Percentiles rank a stretch among this genome's conserved stretches.
Conservation (phyloP, 2,888 invertebrate species). For the Tanytarsus gracilentus region DNA sequence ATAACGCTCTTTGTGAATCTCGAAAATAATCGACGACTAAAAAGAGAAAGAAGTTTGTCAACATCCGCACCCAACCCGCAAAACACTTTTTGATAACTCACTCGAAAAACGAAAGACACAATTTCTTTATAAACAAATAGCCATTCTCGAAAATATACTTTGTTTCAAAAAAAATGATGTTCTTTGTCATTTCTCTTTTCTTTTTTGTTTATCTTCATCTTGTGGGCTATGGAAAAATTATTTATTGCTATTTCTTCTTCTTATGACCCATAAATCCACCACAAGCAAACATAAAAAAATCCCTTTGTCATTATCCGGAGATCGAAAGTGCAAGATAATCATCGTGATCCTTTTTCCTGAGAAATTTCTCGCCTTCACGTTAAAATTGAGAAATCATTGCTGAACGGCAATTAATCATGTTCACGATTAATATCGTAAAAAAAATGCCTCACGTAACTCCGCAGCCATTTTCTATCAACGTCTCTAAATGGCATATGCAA, state of each 20-base stretch:
- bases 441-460: neutral
- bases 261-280: neutral
- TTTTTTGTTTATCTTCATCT: too few relatives aligned
- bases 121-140: too few relatives aligned
- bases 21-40: too few relatives aligned
- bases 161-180: too few relatives aligned
- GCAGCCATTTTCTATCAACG: neutral
- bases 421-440: neutral
- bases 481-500: neutral
- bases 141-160: too few relatives aligned
- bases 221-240: too few relatives aligned
- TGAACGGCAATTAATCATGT: neutral
- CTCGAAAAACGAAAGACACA: too few relatives aligned
- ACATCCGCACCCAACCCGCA: too few relatives aligned
- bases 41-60: too few relatives aligned
- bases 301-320: slow-evolving; percentile 21
- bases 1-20: too few relatives aligned
- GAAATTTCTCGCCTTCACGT: slow-evolving; percentile 21
- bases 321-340: slow-evolving; percentile 1
- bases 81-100: too few relatives aligned
- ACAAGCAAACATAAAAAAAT: neutral
- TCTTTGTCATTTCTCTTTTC: too few relatives aligned
- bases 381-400: slow-evolving; percentile 23
- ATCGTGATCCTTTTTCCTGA: slow-evolving; percentile 22
- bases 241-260: neutral